Evolutionary conservation across 2,888 invertebrate species (phyloP).

Genomic region (Luffia ferchaultella): DNA sequence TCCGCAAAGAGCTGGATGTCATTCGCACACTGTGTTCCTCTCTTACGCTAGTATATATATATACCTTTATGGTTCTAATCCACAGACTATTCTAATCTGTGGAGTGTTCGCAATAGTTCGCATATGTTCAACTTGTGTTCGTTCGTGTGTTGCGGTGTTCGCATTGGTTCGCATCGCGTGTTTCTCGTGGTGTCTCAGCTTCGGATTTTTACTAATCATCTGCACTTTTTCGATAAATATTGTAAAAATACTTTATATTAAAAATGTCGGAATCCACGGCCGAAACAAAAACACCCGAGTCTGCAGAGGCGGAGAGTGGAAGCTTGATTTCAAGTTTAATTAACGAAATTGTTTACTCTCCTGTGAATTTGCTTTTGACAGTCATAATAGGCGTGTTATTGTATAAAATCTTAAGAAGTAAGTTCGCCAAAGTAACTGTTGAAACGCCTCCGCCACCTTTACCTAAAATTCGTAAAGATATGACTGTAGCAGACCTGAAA

Average conservation of each 20-base stretch:
- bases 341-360: conserved; percentile 67
- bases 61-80: too few relatives aligned
- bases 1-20: too few relatives aligned
- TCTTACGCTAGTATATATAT: too few relatives aligned
- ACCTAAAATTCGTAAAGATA: conserved; percentile 87
- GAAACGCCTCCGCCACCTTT: conserved; percentile 48
- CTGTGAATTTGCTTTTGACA: conserved; percentile 71
- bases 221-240: too few relatives aligned
- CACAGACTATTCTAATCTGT: too few relatives aligned
- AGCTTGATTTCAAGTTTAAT: conserved; percentile 37
- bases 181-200: too few relatives aligned
- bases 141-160: too few relatives aligned
- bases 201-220: too few relatives aligned
- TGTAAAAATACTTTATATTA: not conserved
- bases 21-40: too few relatives aligned
- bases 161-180: too few relatives aligned
- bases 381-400: conserved; percentile 70
- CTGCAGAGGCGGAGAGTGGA: conserved; percentile 25
- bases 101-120: too few relatives aligned
- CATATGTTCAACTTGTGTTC: too few relatives aligned
- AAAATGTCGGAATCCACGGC: not conserved
- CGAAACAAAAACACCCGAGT: conserved; percentile 25
- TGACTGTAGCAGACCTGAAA: conserved; percentile 86
- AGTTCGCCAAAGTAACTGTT: conserved; percentile 30
- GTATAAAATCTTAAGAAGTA: conserved; percentile 71